Evolutionary conservation across 53 echinoderm and acorn worm species (phyloP).

Genomic region (Hippasteria phrygiana): DNA sequence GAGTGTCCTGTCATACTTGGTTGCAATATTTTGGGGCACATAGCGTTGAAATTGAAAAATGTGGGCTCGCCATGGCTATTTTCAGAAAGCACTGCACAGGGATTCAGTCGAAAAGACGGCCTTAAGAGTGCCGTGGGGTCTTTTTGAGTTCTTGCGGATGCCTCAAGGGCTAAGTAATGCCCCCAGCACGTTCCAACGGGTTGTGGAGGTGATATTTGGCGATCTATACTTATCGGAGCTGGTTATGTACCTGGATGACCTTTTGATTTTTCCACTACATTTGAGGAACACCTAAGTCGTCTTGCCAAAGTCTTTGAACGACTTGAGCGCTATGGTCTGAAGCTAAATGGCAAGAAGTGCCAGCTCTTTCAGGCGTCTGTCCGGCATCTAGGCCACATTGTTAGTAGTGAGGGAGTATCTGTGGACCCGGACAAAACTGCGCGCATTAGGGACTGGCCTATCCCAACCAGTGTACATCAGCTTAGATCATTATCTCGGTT

Average conservation of each 20-base stretch:
- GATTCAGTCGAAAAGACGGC: constrained; percentile 8
- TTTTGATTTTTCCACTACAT: too few relatives aligned
- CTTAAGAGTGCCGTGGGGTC: too few relatives aligned
- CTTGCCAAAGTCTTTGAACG: too few relatives aligned
- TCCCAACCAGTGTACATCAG: background rate
- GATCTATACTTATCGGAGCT: background rate
- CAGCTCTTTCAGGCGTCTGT: background rate
- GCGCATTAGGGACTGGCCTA: background rate
- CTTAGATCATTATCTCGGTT: background rate
- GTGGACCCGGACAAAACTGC: background rate
- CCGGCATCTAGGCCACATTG: background rate
- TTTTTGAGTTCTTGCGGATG: too few relatives aligned
- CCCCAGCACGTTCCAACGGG: too few relatives aligned
- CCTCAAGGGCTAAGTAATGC: too few relatives aligned
- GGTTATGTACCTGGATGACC: too few relatives aligned
- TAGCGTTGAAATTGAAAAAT: too few relatives aligned
- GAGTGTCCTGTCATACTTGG: constrained; percentile 39
- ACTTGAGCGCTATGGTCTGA: too few relatives aligned
- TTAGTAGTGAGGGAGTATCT: background rate
- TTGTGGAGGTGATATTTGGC: background rate
- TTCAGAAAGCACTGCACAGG: constrained; percentile 42
- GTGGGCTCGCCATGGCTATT: constrained; percentile 43
- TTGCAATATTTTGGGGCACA: constrained; percentile 42
- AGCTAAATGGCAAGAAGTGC: background rate
- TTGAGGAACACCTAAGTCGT: too few relatives aligned